Base-by-base conservation (phyloP, 2,888 invertebrate genomes). In the Odontocerum albicorne region DNA sequence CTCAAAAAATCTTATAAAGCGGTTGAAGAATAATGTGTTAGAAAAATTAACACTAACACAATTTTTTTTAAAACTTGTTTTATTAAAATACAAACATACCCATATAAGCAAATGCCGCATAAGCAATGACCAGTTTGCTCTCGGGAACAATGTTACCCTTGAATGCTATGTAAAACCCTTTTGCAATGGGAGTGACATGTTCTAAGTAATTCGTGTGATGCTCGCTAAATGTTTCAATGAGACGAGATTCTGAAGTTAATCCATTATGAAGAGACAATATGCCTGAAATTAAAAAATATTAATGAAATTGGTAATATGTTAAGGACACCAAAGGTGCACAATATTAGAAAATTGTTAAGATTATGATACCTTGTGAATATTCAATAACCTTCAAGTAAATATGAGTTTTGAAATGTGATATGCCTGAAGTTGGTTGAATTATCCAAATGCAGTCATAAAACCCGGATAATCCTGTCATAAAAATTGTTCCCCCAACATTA, bases 371-470 rank as follows among this genome's bases (percentile, higher is more conserved):
- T 27, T 44, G 32, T 27, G 40, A 6, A 31, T 52, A 61, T 15
- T 55, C 49, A 2, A 58, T 13, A 27, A 61, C 40, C 39, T 58
- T 61, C 10, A 61, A 46, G 38, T 61, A 61, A 7, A 61, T 42
- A 40, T 61, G 58, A 20, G 61, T 61, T 54, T 61, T 61, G 20
- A 56, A 56, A 35, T 58, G 49, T 10, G 57, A 52, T 40, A 58
- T 45, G 3, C 44, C 36, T 16, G 20, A 15, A 6, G 50, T 35
- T 1, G 61, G 58, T 32, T 56, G 58, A 4, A 61, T 54, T 4
- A 54, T 61, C 61, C 61, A 61, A 20, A 56, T 43, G 33, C 61
- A 61, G 35, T 61, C 61, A 33, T 56, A 59, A n/a, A 27, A 47
- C 3, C 61, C 61, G 19, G 39, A 22, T n/a, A 58, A 10, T 21